A percentile compares a stretch with the other conserved stretches of the same genome.
phyloP scores from a whole-genome alignment of 2,888 invertebrate genomes.

The Cerceris rybyensis region DNA sequence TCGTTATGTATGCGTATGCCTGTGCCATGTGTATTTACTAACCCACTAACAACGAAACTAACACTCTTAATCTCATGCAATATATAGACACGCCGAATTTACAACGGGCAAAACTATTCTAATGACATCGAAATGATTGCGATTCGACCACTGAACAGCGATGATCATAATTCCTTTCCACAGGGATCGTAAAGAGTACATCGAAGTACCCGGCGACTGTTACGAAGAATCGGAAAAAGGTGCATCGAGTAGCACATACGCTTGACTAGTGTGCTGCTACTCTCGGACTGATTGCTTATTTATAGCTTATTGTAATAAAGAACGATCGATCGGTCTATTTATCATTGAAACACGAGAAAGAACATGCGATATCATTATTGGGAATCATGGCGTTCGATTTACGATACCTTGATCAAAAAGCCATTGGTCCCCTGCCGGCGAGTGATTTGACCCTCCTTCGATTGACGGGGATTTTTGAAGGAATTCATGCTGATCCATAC shows the following conservation, averaged over 20 bases:
- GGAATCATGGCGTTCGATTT: background rate
- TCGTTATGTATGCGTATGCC: too few species aligned
- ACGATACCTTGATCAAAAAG: background rate
- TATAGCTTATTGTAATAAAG: constrained; percentile 37
- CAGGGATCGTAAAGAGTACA: constrained; percentile 77
- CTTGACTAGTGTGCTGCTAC: constrained; percentile 31
- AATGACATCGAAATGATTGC: constrained; percentile 8
- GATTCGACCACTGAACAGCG: constrained; percentile 6
- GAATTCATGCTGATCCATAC: background rate
- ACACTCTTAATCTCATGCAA: too few species aligned
- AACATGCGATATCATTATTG: background rate
- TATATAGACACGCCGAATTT: too few species aligned
- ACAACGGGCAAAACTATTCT: too few species aligned
- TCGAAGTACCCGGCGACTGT: constrained; percentile 73
- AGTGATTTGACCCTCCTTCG: too few species aligned
- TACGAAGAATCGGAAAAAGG: constrained; percentile 67
- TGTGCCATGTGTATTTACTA: too few species aligned
- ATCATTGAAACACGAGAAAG: constrained; percentile 3
- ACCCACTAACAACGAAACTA: too few species aligned
- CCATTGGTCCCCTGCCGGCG: too few species aligned
- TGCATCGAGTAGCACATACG: constrained; percentile 51
- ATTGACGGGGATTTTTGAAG: background rate
- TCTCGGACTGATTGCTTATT: constrained; percentile 12
- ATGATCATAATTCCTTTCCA: constrained; percentile 67
- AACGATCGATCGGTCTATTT: constrained; percentile 17